Conservation (phyloP, 2,113 vertebrate genomes). For the Lates calcarifer region DNA sequence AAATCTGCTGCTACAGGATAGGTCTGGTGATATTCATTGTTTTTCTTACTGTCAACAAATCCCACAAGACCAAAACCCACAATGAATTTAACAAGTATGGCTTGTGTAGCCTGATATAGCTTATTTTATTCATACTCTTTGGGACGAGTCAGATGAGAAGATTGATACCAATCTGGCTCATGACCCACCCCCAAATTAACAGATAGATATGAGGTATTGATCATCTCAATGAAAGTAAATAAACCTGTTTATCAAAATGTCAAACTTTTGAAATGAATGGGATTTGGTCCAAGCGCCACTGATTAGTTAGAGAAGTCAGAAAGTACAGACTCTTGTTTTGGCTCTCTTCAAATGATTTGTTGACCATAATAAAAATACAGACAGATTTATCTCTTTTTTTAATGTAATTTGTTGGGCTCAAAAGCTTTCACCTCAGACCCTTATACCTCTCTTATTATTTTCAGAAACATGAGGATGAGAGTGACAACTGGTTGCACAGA, state of each 20-base stretch:
- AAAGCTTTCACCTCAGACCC: not conserved
- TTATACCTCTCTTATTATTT: conserved; percentile 38
- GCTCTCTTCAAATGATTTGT: not conserved
- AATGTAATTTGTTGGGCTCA: not conserved
- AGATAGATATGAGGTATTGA: not conserved
- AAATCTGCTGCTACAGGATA: not conserved
- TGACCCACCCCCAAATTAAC: not conserved
- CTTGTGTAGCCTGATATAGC: not conserved
- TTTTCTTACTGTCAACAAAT: conserved; percentile 3
- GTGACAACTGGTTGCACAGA: conserved; percentile 95
- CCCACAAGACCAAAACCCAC: not conserved
- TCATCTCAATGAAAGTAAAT: not conserved
- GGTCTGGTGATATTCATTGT: not conserved
- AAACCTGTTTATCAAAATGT: not conserved
- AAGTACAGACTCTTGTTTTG: not conserved
- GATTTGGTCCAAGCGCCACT: not conserved
- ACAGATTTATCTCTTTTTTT: not conserved
- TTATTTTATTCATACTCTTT: not conserved
- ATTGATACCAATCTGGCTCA: not conserved
- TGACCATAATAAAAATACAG: not conserved
- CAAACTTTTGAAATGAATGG: not conserved
- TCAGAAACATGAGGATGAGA: conserved; percentile 99
- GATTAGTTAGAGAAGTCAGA: too few relatives aligned
- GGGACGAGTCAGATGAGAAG: too few relatives aligned
- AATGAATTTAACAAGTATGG: not conserved